These are phyloP conservation scores for Oscheius onirici DNA, from an alignment of 2,888 invertebrate genomes.

Conservation along the genomic window DNA sequence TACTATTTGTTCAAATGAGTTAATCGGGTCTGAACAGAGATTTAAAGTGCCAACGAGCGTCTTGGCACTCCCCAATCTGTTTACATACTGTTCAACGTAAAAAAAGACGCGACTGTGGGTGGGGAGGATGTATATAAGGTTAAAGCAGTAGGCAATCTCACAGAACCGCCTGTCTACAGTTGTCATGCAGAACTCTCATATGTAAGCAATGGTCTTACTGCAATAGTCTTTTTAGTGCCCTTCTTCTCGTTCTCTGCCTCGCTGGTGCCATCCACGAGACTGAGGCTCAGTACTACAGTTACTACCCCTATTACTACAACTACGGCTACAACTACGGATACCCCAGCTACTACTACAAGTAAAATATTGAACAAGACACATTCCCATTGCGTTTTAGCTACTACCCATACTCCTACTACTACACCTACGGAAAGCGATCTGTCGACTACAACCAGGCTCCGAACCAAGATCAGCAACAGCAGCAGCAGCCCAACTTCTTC, in stretches of 20 bases:
- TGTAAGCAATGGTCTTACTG: conserved; percentile 4
- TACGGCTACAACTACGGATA: conserved; percentile 27
- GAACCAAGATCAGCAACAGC: conserved; percentile 14
- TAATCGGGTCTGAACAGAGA: conserved; percentile 20
- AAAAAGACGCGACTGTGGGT: conserved; percentile 25
- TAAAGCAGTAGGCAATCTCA: neutral
- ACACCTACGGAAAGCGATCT: conserved; percentile 44
- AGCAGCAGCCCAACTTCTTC: neutral
- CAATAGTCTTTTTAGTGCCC: conserved; percentile 6
- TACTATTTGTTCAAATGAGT: conserved; percentile 7
- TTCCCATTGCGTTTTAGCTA: conserved; percentile 18
- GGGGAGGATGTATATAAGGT: conserved; percentile 16
- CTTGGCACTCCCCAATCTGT: conserved; percentile 21
- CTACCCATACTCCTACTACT: conserved; percentile 45
- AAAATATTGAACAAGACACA: neutral
- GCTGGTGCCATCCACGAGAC: conserved; percentile 42
- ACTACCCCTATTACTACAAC: conserved; percentile 29
- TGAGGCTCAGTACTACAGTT: conserved; percentile 47
- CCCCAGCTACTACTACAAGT: conserved; percentile 6
- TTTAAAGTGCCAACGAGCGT: conserved; percentile 23
- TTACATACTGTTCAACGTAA: conserved; percentile 31
- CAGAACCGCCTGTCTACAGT: conserved; percentile 1
- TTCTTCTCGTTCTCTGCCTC: conserved; percentile 40
- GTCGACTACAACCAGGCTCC: conserved; percentile 34
- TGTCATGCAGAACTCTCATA: conserved; percentile 27